Percentiles rank a stretch among this genome's conserved stretches.
Conservation (phyloP, 2,113 vertebrate species). For the Vireo altiloquus region DNA sequence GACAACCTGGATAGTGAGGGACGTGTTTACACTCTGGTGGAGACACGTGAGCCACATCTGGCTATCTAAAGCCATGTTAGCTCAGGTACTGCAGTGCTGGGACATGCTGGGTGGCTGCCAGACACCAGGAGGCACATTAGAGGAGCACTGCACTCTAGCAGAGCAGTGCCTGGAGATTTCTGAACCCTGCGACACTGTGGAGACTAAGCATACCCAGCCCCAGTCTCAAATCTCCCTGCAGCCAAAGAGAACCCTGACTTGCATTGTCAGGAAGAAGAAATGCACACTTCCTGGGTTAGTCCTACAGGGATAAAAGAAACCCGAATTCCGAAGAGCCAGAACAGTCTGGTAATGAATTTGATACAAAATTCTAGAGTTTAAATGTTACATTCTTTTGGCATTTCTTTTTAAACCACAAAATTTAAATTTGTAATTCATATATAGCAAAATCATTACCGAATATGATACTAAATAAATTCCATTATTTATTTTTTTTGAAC, state of each 20-base stretch:
- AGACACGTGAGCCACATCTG: background rate
- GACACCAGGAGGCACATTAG: accelerated
- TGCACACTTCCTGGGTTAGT: background rate
- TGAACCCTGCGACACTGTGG: background rate
- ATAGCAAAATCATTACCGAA: background rate
- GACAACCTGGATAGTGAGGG: background rate
- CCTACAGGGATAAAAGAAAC: background rate
- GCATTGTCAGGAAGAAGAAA: background rate
- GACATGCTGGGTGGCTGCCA: background rate
- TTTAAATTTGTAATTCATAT: background rate
- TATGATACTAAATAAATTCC: background rate
- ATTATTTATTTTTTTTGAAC: background rate
- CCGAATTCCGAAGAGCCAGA: background rate
- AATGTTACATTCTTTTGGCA: background rate
- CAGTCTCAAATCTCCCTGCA: background rate
- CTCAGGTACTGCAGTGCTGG: background rate
- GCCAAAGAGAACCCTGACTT: background rate
- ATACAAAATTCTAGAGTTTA: background rate
- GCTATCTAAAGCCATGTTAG: background rate
- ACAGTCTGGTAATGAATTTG: background rate
- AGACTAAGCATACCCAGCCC: background rate
- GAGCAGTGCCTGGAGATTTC: background rate
- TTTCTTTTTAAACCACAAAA: background rate
- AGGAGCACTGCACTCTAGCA: accelerated
- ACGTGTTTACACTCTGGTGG: background rate